Percentiles rank a stretch among this genome's conserved stretches.
Evolutionary conservation across 53 echinoderm and acorn worm species (phyloP).

Genomic region (Mesocentrotus franciscanus): DNA sequence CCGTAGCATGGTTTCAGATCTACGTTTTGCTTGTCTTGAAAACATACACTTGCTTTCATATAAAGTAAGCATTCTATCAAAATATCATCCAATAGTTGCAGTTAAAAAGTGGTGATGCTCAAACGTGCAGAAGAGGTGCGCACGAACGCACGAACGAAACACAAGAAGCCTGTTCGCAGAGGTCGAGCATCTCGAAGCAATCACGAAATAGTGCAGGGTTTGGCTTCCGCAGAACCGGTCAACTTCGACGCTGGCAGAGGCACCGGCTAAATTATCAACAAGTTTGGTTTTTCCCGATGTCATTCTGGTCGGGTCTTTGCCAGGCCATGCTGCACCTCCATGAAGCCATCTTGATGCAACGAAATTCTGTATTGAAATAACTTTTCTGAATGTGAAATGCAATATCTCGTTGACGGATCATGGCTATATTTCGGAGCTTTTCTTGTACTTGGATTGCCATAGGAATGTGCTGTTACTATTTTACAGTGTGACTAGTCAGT

Average conservation of each 20-base stretch:
- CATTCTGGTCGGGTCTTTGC: slow-evolving; percentile 22
- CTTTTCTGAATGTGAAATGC: neutral
- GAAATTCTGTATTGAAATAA: neutral
- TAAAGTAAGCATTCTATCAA: no score
- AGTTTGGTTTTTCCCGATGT: slow-evolving; percentile 26
- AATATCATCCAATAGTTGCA: no score
- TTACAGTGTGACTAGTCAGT: neutral
- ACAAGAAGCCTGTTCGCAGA: neutral
- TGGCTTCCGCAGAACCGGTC: neutral
- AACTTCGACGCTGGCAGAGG: slow-evolving; percentile 9
- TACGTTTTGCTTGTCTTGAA: no score
- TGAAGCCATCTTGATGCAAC: neutral
- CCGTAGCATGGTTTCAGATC: no score
- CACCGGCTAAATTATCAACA: slow-evolving; percentile 5
- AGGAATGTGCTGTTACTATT: neutral
- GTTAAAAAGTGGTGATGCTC: no score
- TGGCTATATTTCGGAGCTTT: neutral
- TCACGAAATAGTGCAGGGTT: neutral
- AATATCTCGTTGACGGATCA: neutral
- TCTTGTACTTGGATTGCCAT: neutral
- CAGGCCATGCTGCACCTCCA: slow-evolving; percentile 12
- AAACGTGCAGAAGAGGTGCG: no score
- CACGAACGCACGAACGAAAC: neutral
- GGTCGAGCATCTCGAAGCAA: neutral
- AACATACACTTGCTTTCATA: no score